Conservation (phyloP, 2,113 vertebrate species). For the Miniopterus natalensis region DNA sequence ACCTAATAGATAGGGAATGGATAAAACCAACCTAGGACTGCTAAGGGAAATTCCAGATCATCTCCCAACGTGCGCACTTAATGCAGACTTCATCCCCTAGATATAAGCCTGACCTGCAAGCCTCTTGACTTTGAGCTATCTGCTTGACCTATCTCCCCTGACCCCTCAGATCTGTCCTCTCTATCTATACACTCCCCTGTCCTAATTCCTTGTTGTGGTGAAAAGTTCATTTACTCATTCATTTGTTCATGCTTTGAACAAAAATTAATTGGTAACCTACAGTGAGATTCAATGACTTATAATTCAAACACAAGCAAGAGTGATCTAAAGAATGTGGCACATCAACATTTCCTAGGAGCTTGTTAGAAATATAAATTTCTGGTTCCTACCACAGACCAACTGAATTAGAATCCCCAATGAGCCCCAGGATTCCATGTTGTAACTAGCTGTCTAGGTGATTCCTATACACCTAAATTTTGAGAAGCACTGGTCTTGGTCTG, state of each 20-base stretch:
- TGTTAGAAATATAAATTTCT: slow-evolving; percentile 6
- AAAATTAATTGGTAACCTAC: neutral
- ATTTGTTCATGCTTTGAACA: neutral
- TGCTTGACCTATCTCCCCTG: neutral
- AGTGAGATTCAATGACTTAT: neutral
- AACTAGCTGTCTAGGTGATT: neutral
- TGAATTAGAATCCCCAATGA: neutral
- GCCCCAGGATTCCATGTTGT: neutral
- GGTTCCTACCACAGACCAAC: neutral
- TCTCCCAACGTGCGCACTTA: neutral
- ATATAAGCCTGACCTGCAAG: neutral
- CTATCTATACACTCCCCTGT: too few species aligned
- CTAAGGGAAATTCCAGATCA: neutral
- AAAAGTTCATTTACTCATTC: neutral
- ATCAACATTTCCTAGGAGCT: neutral
- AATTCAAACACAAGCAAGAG: neutral
- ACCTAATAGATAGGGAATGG: neutral
- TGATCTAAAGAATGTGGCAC: neutral
- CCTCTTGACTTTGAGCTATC: neutral
- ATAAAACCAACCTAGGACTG: neutral
- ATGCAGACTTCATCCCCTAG: neutral
- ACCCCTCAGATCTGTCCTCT: neutral
- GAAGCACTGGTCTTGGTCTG: neutral
- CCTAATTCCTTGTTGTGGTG: neutral
- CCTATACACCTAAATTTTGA: neutral